Conservation (phyloP, 2,113 vertebrate genomes). For the Daboia siamensis region DNA sequence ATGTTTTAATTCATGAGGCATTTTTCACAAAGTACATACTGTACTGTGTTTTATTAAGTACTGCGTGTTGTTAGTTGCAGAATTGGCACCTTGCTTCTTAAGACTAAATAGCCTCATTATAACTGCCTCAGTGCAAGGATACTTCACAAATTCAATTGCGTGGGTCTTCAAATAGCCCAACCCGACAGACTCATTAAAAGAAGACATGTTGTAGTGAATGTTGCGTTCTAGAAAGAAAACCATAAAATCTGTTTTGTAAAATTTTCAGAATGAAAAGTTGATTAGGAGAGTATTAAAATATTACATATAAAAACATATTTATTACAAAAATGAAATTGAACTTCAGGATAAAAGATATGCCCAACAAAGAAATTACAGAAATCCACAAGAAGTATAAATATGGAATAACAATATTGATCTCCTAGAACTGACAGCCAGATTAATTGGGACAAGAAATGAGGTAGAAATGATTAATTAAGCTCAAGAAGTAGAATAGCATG, state of each 20-base stretch:
- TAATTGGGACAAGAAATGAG: not conserved
- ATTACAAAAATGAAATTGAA: not conserved
- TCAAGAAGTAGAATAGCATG: not conserved
- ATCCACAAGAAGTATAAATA: not conserved
- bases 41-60: not conserved
- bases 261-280: not conserved
- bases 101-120: not conserved
- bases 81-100: not conserved
- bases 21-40: not conserved
- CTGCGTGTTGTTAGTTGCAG: not conserved
- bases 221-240: constrained; percentile 83
- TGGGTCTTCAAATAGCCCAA: constrained; percentile 98
- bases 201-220: constrained; percentile 98
- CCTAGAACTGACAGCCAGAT: not conserved
- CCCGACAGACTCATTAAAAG: constrained; percentile 96
- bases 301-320: not conserved
- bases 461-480: not conserved
- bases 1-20: not conserved
- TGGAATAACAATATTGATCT: constrained; percentile 3
- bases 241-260: constrained; percentile 43
- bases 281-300: not conserved
- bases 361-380: not conserved
- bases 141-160: constrained; percentile 98
- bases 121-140: constrained; percentile 75
- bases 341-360: not conserved